These are phyloP conservation scores for Ooceraea biroi DNA, from an alignment of 1,140 invertebrate species.

Conservation along the genomic window DNA sequence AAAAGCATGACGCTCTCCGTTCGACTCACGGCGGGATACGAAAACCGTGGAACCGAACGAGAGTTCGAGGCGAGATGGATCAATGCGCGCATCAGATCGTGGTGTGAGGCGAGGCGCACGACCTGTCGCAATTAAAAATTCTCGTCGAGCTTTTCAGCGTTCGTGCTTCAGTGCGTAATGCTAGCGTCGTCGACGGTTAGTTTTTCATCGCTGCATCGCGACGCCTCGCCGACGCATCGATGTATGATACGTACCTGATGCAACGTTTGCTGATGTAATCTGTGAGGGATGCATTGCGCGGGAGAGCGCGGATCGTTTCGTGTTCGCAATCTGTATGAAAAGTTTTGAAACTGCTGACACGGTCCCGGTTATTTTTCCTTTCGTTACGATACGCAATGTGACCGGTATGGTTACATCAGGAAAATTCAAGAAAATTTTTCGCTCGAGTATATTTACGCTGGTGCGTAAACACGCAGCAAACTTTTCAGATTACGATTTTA, in stretches of 20 bases:
- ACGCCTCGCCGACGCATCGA: not conserved
- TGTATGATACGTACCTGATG: too few species aligned
- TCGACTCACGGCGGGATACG: slow-evolving; percentile 22
- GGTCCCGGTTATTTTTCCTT: not conserved
- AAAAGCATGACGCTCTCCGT: slow-evolving; percentile 64
- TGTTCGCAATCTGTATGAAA: not conserved
- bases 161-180: not conserved
- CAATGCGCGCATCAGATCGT: slow-evolving; percentile 50
- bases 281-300: slow-evolving; percentile 10
- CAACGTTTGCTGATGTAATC: slow-evolving; percentile 60
- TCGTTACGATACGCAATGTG: too few species aligned
- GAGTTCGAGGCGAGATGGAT: slow-evolving; percentile 40
- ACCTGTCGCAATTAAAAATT: slow-evolving; percentile 73
- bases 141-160: slow-evolving; percentile 64
- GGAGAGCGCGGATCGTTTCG: slow-evolving; percentile 24
- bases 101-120: not conserved
- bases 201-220: not conserved
- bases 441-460: not conserved
- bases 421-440: not conserved
- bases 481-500: slow-evolving; percentile 23
- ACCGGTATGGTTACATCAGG: not conserved
- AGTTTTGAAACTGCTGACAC: slow-evolving; percentile 4
- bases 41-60: slow-evolving; percentile 9
- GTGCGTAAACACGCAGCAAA: not conserved
- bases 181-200: slow-evolving; percentile 7